Percentiles rank a stretch among this genome's conserved stretches.
These are phyloP conservation scores for Amphipyra tragopoginis DNA, from an alignment of 2,888 invertebrate species.

Conservation along the genomic window DNA sequence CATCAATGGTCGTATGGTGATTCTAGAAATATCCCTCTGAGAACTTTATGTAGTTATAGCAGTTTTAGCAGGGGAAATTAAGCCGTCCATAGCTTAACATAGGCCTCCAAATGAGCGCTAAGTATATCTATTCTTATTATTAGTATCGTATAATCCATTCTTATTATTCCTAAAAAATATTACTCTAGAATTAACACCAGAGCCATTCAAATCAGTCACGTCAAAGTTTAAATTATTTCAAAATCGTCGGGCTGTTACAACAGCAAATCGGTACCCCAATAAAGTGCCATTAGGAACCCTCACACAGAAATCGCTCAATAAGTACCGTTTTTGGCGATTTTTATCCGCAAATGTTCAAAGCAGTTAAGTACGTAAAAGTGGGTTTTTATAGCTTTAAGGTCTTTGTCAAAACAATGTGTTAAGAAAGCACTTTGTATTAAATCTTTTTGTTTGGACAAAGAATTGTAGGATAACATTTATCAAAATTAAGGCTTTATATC, in stretches of 20 bases:
- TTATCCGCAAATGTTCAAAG: constrained; percentile 34
- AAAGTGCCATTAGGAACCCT: constrained; percentile 57
- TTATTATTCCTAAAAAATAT: too few relatives aligned
- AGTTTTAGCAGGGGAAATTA: too few relatives aligned
- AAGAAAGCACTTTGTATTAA: not conserved
- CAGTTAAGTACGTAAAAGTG: constrained; percentile 11
- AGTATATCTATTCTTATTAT: too few relatives aligned
- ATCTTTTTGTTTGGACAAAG: not conserved
- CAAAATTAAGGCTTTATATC: not conserved
- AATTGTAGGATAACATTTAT: not conserved
- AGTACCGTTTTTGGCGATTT: constrained; percentile 47
- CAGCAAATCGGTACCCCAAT: constrained; percentile 53
- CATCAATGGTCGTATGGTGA: too few relatives aligned
- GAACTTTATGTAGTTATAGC: too few relatives aligned
- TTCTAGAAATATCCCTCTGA: too few relatives aligned
- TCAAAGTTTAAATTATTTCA: constrained; percentile 33
- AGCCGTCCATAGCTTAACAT: too few relatives aligned
- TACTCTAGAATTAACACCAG: too few relatives aligned
- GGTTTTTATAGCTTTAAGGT: constrained; percentile 4
- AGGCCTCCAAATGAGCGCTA: too few relatives aligned
- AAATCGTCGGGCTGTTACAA: constrained; percentile 23
- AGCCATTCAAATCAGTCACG: constrained; percentile 8
- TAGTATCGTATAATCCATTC: too few relatives aligned
- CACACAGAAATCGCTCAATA: constrained; percentile 56
- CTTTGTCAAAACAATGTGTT: constrained; percentile 1